Conservation (phyloP, 1,140 invertebrate genomes). For the Ptiloglossa arizonensis region DNA sequence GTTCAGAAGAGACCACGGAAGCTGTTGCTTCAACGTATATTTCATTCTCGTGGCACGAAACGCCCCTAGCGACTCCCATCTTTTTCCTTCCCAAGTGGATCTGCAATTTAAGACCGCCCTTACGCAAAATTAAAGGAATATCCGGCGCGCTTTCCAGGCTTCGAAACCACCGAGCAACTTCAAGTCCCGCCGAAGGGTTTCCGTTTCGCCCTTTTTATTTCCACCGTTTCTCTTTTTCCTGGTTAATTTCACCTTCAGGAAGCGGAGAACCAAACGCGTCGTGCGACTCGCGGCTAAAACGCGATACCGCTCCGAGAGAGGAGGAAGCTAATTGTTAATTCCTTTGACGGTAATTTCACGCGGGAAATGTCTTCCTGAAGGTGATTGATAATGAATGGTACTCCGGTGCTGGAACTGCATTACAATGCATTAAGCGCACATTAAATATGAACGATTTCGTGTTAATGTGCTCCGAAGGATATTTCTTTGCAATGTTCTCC, state of each 20-base stretch:
- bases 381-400: neutral
- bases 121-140: constrained; percentile 49
- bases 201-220: neutral
- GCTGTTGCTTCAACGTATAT: constrained; percentile 27
- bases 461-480: neutral
- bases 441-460: neutral
- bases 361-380: neutral
- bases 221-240: neutral
- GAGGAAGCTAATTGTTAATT: neutral
- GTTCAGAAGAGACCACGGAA: neutral
- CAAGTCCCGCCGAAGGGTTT: neutral
- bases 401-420: neutral
- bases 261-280: neutral
- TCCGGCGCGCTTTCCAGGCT: constrained; percentile 22
- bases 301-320: neutral
- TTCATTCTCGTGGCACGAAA: constrained; percentile 38
- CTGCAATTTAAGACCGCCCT: constrained; percentile 8
- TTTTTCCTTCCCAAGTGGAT: neutral
- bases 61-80: neutral
- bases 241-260: neutral
- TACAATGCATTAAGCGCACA: neutral
- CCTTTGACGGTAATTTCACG: neutral
- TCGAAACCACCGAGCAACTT: constrained; percentile 1
- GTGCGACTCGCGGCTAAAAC: neutral
- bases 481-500: neutral